Evolutionary conservation across 2,113 vertebrate species (phyloP).

Genomic region (Amphiprion ocellaris): DNA sequence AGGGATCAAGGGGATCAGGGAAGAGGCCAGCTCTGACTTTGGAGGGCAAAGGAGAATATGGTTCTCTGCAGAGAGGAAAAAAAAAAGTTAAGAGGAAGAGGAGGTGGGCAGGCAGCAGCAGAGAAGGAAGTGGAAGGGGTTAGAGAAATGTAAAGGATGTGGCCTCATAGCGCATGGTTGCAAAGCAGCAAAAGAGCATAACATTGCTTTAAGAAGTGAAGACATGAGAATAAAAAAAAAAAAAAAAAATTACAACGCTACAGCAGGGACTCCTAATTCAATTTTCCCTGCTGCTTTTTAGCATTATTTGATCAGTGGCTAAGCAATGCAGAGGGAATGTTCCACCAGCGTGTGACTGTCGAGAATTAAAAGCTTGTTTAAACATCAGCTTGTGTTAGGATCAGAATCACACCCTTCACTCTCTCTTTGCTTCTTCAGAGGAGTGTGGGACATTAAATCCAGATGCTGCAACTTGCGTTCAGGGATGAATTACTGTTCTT

Average conservation of each 20-base stretch:
- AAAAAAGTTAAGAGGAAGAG: constrained; percentile 18
- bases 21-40: constrained; percentile 66
- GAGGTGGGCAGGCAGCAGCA: constrained; percentile 19
- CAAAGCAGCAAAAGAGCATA: constrained; percentile 43
- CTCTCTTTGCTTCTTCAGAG: constrained; percentile 12
- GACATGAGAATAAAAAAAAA: constrained; percentile 17
- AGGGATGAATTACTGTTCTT: constrained; percentile 22
- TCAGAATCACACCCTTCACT: constrained; percentile 32
- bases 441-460: constrained; percentile 9
- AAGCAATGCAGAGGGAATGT: constrained; percentile 52
- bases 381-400: constrained; percentile 56
- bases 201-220: constrained; percentile 47
- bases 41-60: constrained; percentile 55
- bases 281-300: constrained; percentile 72
- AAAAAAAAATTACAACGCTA: neutral
- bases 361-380: constrained; percentile 74
- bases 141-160: constrained; percentile 51
- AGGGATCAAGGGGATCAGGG: constrained; percentile 78
- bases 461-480: constrained; percentile 16
- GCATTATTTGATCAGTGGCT: constrained; percentile 73
- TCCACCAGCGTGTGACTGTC: constrained; percentile 44
- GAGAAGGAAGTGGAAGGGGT: constrained; percentile 16
- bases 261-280: constrained; percentile 68
- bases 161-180: constrained; percentile 22
- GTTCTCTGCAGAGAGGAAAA: constrained; percentile 27